phyloP scores from a whole-genome alignment of 2,113 vertebrate species.

The Acanthochromis polyacanthus region DNA sequence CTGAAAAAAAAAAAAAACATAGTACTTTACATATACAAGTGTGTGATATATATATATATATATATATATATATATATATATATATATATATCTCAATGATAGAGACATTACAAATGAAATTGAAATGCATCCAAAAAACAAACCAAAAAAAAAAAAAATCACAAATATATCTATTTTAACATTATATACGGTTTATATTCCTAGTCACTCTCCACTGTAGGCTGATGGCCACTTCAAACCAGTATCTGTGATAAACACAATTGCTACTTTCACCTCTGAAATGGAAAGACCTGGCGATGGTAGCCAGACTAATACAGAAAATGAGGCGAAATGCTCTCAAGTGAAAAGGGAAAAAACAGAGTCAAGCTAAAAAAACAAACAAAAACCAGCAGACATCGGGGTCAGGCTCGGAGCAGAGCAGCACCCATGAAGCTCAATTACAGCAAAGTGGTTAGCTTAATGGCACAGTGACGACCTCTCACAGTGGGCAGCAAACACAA shows the following conservation, averaged over 20 bases:
- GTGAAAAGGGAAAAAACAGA: conserved; percentile 27
- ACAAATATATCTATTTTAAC: too few relatives aligned
- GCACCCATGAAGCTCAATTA: conserved; percentile 18
- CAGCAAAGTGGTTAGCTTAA: conserved; percentile 47
- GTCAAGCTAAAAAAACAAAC: not conserved
- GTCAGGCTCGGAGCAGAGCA: conserved; percentile 15
- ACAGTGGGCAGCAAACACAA: conserved; percentile 25
- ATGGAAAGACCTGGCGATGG: not conserved
- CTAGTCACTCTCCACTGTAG: not conserved
- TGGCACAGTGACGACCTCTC: conserved; percentile 11
- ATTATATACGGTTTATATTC: too few relatives aligned
- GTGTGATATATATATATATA: too few relatives aligned
- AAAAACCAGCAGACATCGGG: conserved; percentile 1
- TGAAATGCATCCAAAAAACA: too few relatives aligned
- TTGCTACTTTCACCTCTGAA: conserved; percentile 6
- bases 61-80: too few relatives aligned
- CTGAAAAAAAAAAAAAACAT: too few relatives aligned
- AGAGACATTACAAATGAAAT: too few relatives aligned
- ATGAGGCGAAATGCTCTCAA: conserved; percentile 4
- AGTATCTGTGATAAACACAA: not conserved
- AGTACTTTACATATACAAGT: too few relatives aligned
- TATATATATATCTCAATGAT: too few relatives aligned
- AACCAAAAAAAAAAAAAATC: too few relatives aligned
- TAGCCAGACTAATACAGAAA: conserved; percentile 13
- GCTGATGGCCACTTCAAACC: not conserved